Evolutionary conservation across 2,113 vertebrate species (phyloP).

Genomic region (Podarcis raffonei): DNA sequence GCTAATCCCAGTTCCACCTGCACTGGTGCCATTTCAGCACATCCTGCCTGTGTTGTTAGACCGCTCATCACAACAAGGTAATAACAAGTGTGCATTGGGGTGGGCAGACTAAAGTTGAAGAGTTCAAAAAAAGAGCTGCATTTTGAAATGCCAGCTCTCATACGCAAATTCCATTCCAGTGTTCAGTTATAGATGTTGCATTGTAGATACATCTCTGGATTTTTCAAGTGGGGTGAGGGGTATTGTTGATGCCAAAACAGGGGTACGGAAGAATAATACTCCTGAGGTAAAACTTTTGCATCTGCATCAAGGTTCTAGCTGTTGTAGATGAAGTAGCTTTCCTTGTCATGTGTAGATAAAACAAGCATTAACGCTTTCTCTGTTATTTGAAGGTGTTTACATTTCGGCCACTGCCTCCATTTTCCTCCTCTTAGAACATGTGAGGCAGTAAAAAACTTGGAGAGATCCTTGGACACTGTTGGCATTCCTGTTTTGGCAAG

Average conservation of each 20-base stretch:
- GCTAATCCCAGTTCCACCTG: constrained; percentile 4
- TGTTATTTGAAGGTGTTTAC: constrained; percentile 67
- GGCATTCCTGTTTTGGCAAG: constrained; percentile 81
- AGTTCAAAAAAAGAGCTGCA: not conserved
- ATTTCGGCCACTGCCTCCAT: constrained; percentile 40
- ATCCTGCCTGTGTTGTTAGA: not conserved
- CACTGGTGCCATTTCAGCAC: constrained; percentile 14
- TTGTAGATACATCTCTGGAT: not conserved
- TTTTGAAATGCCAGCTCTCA: not conserved
- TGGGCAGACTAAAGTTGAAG: not conserved
- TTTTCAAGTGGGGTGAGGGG: not conserved
- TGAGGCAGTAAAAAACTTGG: constrained; percentile 23
- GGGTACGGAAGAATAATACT: not conserved
- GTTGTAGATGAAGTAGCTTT: not conserved
- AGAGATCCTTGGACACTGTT: not conserved
- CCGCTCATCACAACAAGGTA: constrained; percentile 58
- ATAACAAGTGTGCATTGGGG: not conserved
- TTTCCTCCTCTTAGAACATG: constrained; percentile 15
- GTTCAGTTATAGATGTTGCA: not conserved
- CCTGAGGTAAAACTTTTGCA: not conserved
- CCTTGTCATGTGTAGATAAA: constrained; percentile 1
- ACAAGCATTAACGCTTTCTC: not conserved
- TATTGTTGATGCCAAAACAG: not conserved
- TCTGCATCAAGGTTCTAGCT: not conserved
- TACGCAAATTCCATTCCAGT: not conserved